Conservation (phyloP, 2,888 invertebrate species). For the Trissolcus japonicus region DNA sequence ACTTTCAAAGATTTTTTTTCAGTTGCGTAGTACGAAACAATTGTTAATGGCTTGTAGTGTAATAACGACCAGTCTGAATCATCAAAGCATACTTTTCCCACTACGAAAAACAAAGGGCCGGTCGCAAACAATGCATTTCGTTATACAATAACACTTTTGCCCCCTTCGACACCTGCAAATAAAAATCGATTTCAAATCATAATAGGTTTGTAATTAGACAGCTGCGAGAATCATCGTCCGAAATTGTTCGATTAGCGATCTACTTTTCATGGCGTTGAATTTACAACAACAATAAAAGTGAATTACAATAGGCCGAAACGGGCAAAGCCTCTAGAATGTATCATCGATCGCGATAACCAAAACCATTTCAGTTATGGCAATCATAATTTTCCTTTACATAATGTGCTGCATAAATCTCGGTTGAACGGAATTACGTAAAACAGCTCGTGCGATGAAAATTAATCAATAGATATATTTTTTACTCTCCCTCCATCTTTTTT, state of each 20-base stretch:
- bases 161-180: conserved; percentile 13
- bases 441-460: conserved; percentile 22
- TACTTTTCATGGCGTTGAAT: conserved; percentile 16
- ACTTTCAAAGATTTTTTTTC: not conserved
- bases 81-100: conserved; percentile 10
- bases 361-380: conserved; percentile 43
- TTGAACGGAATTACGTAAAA: conserved; percentile 25
- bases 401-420: conserved; percentile 17
- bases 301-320: conserved; percentile 24
- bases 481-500: conserved; percentile 1
- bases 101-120: not conserved
- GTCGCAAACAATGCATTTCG: conserved; percentile 15
- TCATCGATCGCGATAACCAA: conserved; percentile 49
- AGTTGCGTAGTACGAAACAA: not conserved
- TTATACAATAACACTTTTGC: conserved; percentile 11
- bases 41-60: not conserved
- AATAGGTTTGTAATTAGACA: conserved; percentile 26
- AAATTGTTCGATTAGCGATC: conserved; percentile 42
- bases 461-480: conserved; percentile 24
- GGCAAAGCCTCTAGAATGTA: conserved; percentile 13
- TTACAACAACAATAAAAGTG: conserved; percentile 39
- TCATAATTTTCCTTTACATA: conserved; percentile 40
- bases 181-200: conserved; percentile 15
- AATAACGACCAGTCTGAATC: not conserved
- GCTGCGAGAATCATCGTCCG: conserved; percentile 35